Percentiles rank a stretch among this genome's conserved stretches.
These are phyloP conservation scores for Catonia carolina DNA, from an alignment of 2,888 invertebrate species.

Conservation along the genomic window DNA sequence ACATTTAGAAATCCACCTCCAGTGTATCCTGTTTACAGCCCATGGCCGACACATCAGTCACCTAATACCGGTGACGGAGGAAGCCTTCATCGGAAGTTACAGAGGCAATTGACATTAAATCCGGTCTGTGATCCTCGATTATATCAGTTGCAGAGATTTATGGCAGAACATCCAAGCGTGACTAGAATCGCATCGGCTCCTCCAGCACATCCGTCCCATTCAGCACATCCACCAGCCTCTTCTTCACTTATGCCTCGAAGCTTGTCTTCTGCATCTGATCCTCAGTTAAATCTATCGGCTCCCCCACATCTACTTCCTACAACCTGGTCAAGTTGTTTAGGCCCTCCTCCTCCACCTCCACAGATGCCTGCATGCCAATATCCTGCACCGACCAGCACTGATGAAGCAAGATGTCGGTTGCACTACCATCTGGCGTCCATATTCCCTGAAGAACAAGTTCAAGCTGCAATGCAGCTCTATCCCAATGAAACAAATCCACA, in stretches of 20 bases:
- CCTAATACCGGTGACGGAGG: slow-evolving; percentile 42
- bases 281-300: slow-evolving; percentile 53
- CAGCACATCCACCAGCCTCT: slow-evolving; percentile 40
- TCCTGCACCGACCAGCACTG: slow-evolving; percentile 37
- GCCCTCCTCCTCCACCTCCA: slow-evolving; percentile 31
- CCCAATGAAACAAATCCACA: slow-evolving; percentile 87
- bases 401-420: slow-evolving; percentile 67
- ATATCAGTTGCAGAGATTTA: slow-evolving; percentile 42
- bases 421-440: slow-evolving; percentile 86
- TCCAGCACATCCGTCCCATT: slow-evolving; percentile 48
- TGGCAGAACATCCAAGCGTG: slow-evolving; percentile 44
- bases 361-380: slow-evolving; percentile 17
- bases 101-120: slow-evolving; percentile 74
- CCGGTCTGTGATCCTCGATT: slow-evolving; percentile 69
- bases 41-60: slow-evolving; percentile 39
- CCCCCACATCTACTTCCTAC: slow-evolving; percentile 42
- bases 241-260: slow-evolving; percentile 8
- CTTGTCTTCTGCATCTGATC: slow-evolving; percentile 48
- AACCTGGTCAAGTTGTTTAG: slow-evolving; percentile 46
- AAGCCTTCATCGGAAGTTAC: slow-evolving; percentile 71
- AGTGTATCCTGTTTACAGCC: slow-evolving; percentile 15
- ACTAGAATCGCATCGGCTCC: slow-evolving; percentile 70
- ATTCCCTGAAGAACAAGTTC: slow-evolving; percentile 87
- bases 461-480: slow-evolving; percentile 76
- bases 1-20: slow-evolving; percentile 31